Conservation (phyloP, 2,113 vertebrate species). For the Aegotheles bennettii region DNA sequence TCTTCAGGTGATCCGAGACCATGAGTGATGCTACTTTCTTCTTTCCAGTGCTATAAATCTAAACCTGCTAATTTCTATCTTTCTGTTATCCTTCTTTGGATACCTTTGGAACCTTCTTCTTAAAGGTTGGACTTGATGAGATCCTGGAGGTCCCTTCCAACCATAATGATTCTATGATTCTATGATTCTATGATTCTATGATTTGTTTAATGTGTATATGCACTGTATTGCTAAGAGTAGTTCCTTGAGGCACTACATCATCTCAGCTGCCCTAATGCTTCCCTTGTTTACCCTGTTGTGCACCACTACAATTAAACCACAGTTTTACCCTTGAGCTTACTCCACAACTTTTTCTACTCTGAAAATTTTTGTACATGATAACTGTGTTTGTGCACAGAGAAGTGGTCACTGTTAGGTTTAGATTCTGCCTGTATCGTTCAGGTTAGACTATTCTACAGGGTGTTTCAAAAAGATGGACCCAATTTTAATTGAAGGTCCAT, state of each 20-base stretch:
- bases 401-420: background rate
- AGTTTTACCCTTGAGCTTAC: background rate
- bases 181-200: no score
- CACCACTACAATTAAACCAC: background rate
- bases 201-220: background rate
- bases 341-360: background rate
- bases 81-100: background rate
- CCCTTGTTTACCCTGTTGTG: background rate
- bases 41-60: background rate
- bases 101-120: no score
- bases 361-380: background rate
- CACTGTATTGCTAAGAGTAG: no score
- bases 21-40: background rate
- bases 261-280: background rate
- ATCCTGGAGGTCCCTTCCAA: no score
- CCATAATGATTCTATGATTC: no score
- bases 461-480: no score
- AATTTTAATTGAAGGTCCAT: no score
- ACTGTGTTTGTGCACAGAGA: background rate
- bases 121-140: no score
- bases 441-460: background rate
- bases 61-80: background rate
- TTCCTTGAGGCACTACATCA: background rate
- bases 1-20: background rate
- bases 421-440: background rate